A percentile compares a stretch with the other conserved stretches of the same genome.
Conservation (phyloP, 1,140 invertebrate genomes). For the Heliothis subflexa region DNA sequence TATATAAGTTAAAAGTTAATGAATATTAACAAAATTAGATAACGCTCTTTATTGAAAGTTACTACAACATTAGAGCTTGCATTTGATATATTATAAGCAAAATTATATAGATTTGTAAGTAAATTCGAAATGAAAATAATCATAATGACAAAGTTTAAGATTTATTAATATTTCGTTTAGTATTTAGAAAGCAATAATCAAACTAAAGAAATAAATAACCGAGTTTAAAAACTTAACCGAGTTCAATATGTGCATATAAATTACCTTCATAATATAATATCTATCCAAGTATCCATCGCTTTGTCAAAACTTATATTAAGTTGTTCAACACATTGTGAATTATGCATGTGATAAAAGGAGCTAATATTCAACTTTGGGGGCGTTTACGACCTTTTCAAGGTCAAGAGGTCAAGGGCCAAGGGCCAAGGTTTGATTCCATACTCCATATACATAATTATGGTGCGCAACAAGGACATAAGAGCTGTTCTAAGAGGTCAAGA, state of each 20-base stretch:
- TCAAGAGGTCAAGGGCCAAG: constrained; percentile 3
- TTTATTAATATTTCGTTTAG: no score
- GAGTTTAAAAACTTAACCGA: constrained; percentile 8
- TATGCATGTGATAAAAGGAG: constrained; percentile 30
- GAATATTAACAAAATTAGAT: no score
- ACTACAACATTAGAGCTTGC: no score
- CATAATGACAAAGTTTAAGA: no score
- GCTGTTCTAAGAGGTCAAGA: not conserved
- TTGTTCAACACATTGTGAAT: constrained; percentile 26
- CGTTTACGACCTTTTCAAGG: not conserved
- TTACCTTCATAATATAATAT: constrained; percentile 17
- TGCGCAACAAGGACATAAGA: not conserved
- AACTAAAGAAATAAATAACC: not conserved
- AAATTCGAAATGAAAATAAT: no score
- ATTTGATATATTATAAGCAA: no score
- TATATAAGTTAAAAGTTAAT: no score
- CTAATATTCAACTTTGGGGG: constrained; percentile 9
- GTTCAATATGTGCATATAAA: constrained; percentile 35
- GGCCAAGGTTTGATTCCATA: not conserved
- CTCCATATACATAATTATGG: not conserved
- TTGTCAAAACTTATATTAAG: constrained; percentile 34
- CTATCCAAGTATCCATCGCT: constrained; percentile 28
- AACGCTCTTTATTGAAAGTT: no score
- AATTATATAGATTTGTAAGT: no score
- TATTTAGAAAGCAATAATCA: not conserved